Percentiles rank a stretch among this genome's conserved stretches.
These are phyloP conservation scores for Typhlomys cinereus DNA, from an alignment of 2,113 vertebrate species.

Conservation along the genomic window DNA sequence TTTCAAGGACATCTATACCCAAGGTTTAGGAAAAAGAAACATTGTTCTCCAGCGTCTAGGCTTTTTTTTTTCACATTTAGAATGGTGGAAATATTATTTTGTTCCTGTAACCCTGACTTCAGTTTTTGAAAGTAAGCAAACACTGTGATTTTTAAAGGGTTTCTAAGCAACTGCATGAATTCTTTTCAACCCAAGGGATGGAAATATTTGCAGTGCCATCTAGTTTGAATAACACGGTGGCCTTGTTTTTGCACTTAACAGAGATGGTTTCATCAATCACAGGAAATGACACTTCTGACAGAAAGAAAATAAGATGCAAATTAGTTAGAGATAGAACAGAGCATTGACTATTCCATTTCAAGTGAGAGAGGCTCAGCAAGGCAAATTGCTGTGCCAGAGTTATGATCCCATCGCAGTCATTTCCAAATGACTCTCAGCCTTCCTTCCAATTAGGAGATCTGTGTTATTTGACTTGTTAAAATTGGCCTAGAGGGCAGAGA, in stretches of 20 bases:
- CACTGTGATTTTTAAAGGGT: slow-evolving; percentile 66
- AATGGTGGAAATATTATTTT: slow-evolving; percentile 50
- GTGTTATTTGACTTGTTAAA: slow-evolving; percentile 69
- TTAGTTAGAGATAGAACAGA: slow-evolving; percentile 70
- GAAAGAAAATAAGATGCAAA: slow-evolving; percentile 81
- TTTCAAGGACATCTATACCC: background rate
- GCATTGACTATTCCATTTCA: slow-evolving; percentile 65
- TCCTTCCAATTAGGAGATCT: slow-evolving; percentile 72
- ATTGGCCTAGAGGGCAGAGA: slow-evolving; percentile 56
- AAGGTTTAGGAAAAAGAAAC: slow-evolving; percentile 50
- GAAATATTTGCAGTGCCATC: slow-evolving; percentile 80
- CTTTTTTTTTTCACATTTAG: slow-evolving; percentile 13
- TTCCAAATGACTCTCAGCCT: slow-evolving; percentile 75
- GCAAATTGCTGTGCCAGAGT: slow-evolving; percentile 62
- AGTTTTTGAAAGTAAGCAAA: slow-evolving; percentile 83
- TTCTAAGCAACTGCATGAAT: slow-evolving; percentile 83
- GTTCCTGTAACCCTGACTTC: slow-evolving; percentile 77
- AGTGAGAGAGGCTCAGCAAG: slow-evolving; percentile 63
- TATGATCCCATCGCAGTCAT: slow-evolving; percentile 65
- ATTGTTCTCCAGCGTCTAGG: slow-evolving; percentile 13
- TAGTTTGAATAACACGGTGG: slow-evolving; percentile 78
- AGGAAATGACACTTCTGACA: slow-evolving; percentile 80
- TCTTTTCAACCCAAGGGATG: slow-evolving; percentile 82
- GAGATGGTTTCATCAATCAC: slow-evolving; percentile 75
- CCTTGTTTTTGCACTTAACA: slow-evolving; percentile 80